Evolutionary conservation across 2,888 invertebrate genomes (phyloP).

Genomic region (Hyalella azteca): DNA sequence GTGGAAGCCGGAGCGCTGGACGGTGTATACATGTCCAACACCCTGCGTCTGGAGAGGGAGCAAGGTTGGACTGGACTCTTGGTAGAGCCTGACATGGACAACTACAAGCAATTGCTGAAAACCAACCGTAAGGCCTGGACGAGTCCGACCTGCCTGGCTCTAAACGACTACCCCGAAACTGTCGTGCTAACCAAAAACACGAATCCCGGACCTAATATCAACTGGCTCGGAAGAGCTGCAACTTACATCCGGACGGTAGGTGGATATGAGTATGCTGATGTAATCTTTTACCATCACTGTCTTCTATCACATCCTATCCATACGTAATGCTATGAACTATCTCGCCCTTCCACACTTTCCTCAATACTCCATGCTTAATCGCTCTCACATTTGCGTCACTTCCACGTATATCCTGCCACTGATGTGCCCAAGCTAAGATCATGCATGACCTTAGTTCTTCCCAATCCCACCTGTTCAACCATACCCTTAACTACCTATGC

Average conservation of each 20-base stretch:
- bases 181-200: constrained; percentile 39
- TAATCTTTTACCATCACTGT: background rate
- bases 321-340: too few relatives aligned
- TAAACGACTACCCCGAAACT: constrained; percentile 11
- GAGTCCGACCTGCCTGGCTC: constrained; percentile 42
- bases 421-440: too few relatives aligned
- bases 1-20: constrained; percentile 42
- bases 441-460: too few relatives aligned
- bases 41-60: constrained; percentile 42
- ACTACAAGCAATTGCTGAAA: constrained; percentile 35
- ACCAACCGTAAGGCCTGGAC: constrained; percentile 50
- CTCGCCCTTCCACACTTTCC: too few relatives aligned
- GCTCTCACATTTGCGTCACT: too few relatives aligned
- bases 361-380: too few relatives aligned
- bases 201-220: background rate
- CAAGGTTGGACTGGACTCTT: constrained; percentile 50
- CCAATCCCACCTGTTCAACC: too few relatives aligned
- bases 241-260: background rate
- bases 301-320: too few relatives aligned
- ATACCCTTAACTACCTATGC: too few relatives aligned
- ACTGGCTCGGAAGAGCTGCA: background rate
- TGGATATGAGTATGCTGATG: background rate
- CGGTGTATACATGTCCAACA: constrained; percentile 53
- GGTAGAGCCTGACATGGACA: constrained; percentile 46
- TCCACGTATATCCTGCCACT: too few relatives aligned